Conservation (phyloP, 2,888 invertebrate genomes). For the Aspidiotus destructor region DNA sequence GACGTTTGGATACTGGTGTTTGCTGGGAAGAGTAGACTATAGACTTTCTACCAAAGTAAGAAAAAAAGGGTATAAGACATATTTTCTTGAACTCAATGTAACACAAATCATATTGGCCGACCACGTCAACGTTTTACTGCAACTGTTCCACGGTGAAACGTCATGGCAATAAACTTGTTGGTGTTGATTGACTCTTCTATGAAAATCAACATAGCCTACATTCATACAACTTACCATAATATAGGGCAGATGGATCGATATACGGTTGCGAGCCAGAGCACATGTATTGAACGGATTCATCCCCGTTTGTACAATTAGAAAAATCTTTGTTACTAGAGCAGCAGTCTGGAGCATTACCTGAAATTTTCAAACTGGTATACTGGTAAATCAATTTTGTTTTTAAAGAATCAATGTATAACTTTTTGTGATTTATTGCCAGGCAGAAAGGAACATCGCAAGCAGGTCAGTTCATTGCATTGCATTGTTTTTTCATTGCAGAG, state of each 20-base stretch:
- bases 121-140: too few species aligned
- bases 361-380: constrained; percentile 9
- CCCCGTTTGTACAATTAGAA: constrained; percentile 7
- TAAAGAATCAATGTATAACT: background rate
- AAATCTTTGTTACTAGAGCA: constrained; percentile 13
- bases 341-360: constrained; percentile 8
- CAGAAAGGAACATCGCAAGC: background rate
- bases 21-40: too few species aligned
- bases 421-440: background rate
- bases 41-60: too few species aligned
- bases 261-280: constrained; percentile 7
- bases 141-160: too few species aligned
- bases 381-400: background rate
- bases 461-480: background rate
- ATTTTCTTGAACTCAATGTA: too few species aligned
- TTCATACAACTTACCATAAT: constrained; percentile 7
- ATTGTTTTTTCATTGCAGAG: too few species aligned
- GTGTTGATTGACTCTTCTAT: too few species aligned
- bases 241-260: constrained; percentile 12
- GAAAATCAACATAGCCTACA: too few species aligned
- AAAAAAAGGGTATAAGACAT: too few species aligned
- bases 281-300: constrained; percentile 4
- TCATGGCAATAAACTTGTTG: too few species aligned
- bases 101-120: too few species aligned
- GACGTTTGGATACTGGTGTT: too few species aligned